Evolutionary conservation across 1,140 invertebrate genomes (phyloP), one percentile per base, ranked within the genome.

Genomic region (Lordiphosa clarofinis): DNA sequence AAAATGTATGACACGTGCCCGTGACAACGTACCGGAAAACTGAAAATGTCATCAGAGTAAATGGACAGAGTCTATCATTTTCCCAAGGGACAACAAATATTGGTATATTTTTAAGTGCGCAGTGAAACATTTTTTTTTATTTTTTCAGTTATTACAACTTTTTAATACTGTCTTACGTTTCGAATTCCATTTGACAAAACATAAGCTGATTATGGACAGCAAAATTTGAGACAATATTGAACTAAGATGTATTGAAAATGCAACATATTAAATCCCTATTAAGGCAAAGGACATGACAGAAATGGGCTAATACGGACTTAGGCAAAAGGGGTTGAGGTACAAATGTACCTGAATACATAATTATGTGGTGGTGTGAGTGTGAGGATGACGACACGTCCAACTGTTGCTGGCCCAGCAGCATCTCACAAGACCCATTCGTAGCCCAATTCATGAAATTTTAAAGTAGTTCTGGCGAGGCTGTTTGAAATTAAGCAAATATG

Each of bases 151-250:
- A 81, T 74, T 79, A 70, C 73, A 69, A 69, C 59, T 8, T 31
- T 31, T 31, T 56, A 43, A 10, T 33, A 21, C 21, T 24, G 0
- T 5, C 79, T 79, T 70, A 63, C n/a, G n/a, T n/a, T n/a, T n/a
- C n/a, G 65, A 79, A 65, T 70, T 50, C 68, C 47, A 72, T 81
- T 84, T 82, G 74, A 82, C 75, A 67, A 64, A 46, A 67, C 40
- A 28, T 81, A 81, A 81, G 76, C 76, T 56, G 78, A 78, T 82
- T 81, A 81, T 81, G 76, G 63, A 56, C 68, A 64, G 39, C 67
- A 81, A 46, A 81, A 81, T 81, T 81, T 76, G 76, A 76, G 47
- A 54, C 60, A 56, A 56, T 46, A 46, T 21, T 49, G 47, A 11
- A 49, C 12, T 31, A 38, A n/a, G 15, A 52, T 44, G 15, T 15